Conservation (phyloP, 2,797 vertebrate species). For the Silurus aristotelis region DNA sequence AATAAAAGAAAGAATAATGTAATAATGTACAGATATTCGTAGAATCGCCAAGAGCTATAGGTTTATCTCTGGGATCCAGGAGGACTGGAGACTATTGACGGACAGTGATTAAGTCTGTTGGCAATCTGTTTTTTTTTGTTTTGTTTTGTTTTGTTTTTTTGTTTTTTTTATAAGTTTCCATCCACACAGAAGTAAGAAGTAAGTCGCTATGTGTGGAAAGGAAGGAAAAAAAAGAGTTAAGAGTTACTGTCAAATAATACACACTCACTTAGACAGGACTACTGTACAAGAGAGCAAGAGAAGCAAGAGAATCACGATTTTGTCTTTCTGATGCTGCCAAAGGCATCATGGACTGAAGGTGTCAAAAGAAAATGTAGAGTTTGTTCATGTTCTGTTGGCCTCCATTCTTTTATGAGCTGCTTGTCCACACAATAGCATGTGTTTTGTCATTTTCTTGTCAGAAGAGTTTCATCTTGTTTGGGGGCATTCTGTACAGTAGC, state of each 20-base stretch:
- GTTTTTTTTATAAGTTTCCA: constrained; percentile 56
- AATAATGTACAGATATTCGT: constrained; percentile 55
- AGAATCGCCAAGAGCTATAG: constrained; percentile 62
- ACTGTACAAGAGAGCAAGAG: constrained; percentile 67
- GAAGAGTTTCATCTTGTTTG: background rate
- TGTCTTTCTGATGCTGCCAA: constrained; percentile 35
- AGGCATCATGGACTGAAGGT: constrained; percentile 26
- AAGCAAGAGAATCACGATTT: constrained; percentile 37
- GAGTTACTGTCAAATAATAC: constrained; percentile 61
- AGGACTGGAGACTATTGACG: constrained; percentile 61
- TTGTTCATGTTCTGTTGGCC: constrained; percentile 31
- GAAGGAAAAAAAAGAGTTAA: constrained; percentile 7
- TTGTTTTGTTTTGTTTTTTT: background rate
- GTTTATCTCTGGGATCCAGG: constrained; percentile 49
- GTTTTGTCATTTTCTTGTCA: constrained; percentile 1
- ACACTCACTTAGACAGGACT: constrained; percentile 71
- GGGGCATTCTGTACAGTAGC: constrained; percentile 45
- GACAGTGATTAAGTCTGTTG: constrained; percentile 64
- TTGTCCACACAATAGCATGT: background rate
- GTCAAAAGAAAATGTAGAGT: constrained; percentile 21
- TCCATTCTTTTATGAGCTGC: constrained; percentile 36
- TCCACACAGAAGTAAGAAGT: constrained; percentile 56
- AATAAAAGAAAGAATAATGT: constrained; percentile 60
- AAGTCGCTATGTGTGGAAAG: background rate
- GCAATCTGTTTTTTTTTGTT: constrained; percentile 46